These are phyloP conservation scores for Nematolebias whitei DNA, from an alignment of 2,113 vertebrate genomes.

Conservation along the genomic window DNA sequence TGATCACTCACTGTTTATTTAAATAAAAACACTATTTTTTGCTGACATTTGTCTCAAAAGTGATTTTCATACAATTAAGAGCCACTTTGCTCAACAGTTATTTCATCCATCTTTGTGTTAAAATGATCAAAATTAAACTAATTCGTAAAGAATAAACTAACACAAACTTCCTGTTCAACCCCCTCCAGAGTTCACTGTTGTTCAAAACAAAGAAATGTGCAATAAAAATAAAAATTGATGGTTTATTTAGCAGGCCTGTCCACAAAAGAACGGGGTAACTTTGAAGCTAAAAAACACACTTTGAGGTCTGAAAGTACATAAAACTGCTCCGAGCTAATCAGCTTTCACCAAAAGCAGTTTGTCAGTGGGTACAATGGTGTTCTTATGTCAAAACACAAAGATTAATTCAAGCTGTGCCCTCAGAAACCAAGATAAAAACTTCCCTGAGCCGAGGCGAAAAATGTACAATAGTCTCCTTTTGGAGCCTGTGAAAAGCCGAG, in stretches of 20 bases:
- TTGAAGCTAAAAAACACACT: slow-evolving; percentile 38
- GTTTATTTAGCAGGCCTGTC: slow-evolving; percentile 10
- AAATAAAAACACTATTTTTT: too few relatives aligned
- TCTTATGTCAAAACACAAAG: slow-evolving; percentile 58
- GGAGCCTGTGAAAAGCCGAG: slow-evolving; percentile 45
- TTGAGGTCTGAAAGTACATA: slow-evolving; percentile 35
- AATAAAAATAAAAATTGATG: neutral
- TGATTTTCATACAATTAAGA: too few relatives aligned
- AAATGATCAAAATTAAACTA: neutral
- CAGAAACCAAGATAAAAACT: slow-evolving; percentile 61
- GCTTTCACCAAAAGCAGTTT: slow-evolving; percentile 54
- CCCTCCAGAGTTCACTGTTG: neutral
- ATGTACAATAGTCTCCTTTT: slow-evolving; percentile 47
- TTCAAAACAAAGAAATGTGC: neutral
- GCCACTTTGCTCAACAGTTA: too few relatives aligned
- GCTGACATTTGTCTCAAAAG: too few relatives aligned
- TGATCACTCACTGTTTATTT: too few relatives aligned
- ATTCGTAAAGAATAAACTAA: neutral
- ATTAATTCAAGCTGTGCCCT: slow-evolving; percentile 68
- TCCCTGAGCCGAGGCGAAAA: slow-evolving; percentile 18
- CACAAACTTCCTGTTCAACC: neutral
- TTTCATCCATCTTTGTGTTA: neutral
- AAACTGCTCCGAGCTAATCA: slow-evolving; percentile 56
- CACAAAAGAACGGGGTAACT: slow-evolving; percentile 13
- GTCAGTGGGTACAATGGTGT: slow-evolving; percentile 52